Conservation (phyloP, 2,888 invertebrate genomes). For the Callimorpha dominula region DNA sequence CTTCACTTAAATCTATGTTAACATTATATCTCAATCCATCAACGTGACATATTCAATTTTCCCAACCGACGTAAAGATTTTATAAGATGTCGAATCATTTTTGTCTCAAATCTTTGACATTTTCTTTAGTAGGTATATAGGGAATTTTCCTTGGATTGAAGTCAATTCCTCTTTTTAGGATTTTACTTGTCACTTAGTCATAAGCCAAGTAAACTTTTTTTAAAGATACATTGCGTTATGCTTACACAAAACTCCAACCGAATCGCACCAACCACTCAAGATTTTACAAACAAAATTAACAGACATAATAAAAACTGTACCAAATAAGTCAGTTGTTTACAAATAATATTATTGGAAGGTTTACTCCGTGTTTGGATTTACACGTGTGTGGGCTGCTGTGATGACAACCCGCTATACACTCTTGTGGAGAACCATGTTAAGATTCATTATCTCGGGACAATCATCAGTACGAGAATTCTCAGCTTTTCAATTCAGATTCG, state of each 20-base stretch:
- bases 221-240: background rate
- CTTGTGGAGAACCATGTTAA: background rate
- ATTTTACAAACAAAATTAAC: no score
- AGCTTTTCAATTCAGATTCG: no score
- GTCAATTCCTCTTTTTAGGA: background rate
- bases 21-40: slow-evolving; percentile 39
- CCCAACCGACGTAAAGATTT: slow-evolving; percentile 10
- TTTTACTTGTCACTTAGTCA: background rate
- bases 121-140: slow-evolving; percentile 3
- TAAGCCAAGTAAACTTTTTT: background rate
- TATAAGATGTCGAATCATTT: slow-evolving; percentile 27
- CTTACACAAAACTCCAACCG: background rate
- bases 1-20: slow-evolving; percentile 19
- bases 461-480: no score
- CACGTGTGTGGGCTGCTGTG: no score
- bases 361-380: no score
- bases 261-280: background rate
- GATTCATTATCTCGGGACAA: background rate
- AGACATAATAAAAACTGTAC: no score
- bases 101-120: slow-evolving; percentile 35
- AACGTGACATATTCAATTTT: slow-evolving; percentile 30
- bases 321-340: no score
- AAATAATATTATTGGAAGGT: no score
- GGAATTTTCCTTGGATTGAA: background rate
- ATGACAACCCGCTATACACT: background rate